Evolutionary conservation across 2,113 vertebrate species (phyloP).

Genomic region (Podarcis raffonei): DNA sequence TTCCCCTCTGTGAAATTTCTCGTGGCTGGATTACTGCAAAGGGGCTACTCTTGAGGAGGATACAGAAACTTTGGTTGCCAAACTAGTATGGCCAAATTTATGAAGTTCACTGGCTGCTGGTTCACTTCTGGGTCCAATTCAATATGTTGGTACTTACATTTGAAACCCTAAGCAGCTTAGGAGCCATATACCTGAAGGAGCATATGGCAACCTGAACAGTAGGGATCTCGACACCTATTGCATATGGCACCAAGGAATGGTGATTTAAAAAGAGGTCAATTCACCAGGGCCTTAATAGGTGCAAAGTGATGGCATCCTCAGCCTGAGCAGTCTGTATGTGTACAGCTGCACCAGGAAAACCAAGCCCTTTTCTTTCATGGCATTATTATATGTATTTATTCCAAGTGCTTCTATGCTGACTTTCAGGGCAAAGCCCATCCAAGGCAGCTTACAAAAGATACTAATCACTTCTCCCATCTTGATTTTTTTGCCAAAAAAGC

Average conservation of each 20-base stretch:
- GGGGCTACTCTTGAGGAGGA: too few relatives aligned
- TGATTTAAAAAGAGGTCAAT: neutral
- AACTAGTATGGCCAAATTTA: too few relatives aligned
- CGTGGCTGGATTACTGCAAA: too few relatives aligned
- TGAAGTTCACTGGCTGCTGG: too few relatives aligned
- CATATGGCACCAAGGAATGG: neutral
- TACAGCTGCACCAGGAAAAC: neutral
- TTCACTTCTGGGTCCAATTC: too few relatives aligned
- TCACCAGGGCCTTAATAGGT: neutral
- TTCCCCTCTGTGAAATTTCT: neutral
- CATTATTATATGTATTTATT: neutral
- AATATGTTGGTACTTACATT: too few relatives aligned
- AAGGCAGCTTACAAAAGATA: too few relatives aligned
- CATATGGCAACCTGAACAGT: neutral
- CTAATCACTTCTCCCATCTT: neutral
- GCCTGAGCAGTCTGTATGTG: neutral
- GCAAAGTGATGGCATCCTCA: neutral
- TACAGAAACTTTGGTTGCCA: too few relatives aligned
- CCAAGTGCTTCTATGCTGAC: neutral
- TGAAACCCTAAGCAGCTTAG: too few relatives aligned
- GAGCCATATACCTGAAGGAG: too few relatives aligned
- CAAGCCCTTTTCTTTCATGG: neutral
- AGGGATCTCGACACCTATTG: neutral
- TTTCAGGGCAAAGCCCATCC: too few relatives aligned
- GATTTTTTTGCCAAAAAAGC: neutral